A percentile compares a stretch with the other conserved stretches of the same genome.
Evolutionary conservation across 2,113 vertebrate species (phyloP).

Genomic region (Fulmarus glacialis): DNA sequence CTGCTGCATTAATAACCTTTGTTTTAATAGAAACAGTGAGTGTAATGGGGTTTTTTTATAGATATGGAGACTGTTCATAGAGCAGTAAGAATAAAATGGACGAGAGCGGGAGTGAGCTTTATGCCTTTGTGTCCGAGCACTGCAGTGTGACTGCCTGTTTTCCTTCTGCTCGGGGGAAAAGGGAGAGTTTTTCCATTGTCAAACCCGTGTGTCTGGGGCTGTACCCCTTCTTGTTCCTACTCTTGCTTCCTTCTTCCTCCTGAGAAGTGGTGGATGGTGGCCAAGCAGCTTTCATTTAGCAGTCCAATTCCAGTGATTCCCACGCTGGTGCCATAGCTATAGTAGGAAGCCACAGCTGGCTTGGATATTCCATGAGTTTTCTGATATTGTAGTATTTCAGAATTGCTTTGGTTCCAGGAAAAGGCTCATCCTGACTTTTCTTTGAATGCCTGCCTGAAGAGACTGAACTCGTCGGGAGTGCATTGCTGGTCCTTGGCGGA

Average conservation of each 20-base stretch:
- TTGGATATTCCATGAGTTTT: background rate
- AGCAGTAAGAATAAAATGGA: background rate
- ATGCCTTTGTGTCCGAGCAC: background rate
- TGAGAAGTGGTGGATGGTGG: background rate
- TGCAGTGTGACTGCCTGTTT: background rate
- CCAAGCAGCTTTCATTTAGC: background rate
- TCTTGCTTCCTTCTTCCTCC: background rate
- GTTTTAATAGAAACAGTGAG: background rate
- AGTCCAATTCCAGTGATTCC: background rate
- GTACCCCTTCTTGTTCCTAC: background rate
- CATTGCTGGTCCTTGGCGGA: background rate
- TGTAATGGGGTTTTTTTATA: background rate
- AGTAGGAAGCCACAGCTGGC: background rate
- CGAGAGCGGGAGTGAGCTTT: background rate
- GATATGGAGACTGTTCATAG: background rate
- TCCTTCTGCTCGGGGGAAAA: fast-evolving
- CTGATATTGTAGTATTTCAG: background rate
- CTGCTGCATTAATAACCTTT: background rate
- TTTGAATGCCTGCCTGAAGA: constrained; percentile 13
- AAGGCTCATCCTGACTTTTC: background rate
- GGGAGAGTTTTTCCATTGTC: background rate
- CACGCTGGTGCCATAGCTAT: background rate
- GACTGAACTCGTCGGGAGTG: background rate
- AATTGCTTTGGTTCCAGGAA: background rate
- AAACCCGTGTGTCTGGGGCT: fast-evolving